Conservation (phyloP, 2,113 vertebrate species). For the Stegostoma tigrinum region DNA sequence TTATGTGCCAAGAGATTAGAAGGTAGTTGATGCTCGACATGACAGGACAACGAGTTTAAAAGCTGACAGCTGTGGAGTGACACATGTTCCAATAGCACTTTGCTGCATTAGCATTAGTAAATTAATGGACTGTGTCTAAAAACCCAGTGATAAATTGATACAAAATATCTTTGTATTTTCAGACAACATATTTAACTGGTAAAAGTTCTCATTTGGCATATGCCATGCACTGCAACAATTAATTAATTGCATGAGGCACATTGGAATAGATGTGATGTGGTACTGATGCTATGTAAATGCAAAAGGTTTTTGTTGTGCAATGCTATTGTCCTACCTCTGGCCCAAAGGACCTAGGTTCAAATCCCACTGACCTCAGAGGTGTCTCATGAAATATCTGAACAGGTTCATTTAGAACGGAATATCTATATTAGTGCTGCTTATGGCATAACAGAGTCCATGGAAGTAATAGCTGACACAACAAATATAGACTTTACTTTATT, state of each 20-base stretch:
- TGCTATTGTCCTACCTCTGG: too few relatives aligned
- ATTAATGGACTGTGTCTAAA: background rate
- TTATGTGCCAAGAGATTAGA: constrained; percentile 12
- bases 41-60: background rate
- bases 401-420: too few relatives aligned
- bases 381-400: too few relatives aligned
- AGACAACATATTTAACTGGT: too few relatives aligned
- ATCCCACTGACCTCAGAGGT: too few relatives aligned
- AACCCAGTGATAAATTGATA: constrained; percentile 7
- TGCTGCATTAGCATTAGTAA: background rate
- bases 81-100: background rate
- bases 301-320: background rate
- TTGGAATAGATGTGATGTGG: constrained; percentile 10
- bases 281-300: background rate
- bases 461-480: background rate
- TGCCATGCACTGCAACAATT: background rate
- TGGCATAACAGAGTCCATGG: background rate
- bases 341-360: too few relatives aligned
- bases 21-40: constrained; percentile 6
- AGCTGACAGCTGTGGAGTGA: background rate
- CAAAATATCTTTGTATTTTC: background rate
- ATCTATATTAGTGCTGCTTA: background rate
- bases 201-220: background rate
- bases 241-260: background rate
- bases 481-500: background rate